Evolutionary conservation across 1,140 invertebrate species (phyloP).

Genomic region (Pemphigus obesinymphae): DNA sequence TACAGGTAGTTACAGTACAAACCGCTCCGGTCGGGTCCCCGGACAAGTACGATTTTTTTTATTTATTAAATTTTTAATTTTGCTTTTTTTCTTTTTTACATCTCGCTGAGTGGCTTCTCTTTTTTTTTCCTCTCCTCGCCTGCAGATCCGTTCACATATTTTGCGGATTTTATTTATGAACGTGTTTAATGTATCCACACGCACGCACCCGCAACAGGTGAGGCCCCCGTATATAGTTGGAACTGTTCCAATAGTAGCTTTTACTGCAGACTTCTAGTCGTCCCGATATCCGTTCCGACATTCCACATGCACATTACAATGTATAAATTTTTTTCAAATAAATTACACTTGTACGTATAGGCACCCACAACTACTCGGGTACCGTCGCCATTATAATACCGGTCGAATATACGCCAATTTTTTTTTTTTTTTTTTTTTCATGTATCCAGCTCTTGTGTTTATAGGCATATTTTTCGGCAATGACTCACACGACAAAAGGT

Average conservation of each 20-base stretch:
- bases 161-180: constrained; percentile 39
- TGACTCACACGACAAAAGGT: constrained; percentile 5
- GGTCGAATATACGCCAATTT: too few relatives aligned
- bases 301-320: background rate
- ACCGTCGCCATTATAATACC: too few relatives aligned
- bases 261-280: constrained; percentile 38
- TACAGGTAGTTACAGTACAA: background rate
- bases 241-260: constrained; percentile 32
- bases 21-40: background rate
- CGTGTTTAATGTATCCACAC: background rate
- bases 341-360: too few relatives aligned
- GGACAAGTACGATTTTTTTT: background rate
- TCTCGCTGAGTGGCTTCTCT: background rate
- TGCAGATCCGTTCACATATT: background rate
- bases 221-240: constrained; percentile 4
- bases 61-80: too few relatives aligned
- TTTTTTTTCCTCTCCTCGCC: background rate
- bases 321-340: too few relatives aligned
- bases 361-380: too few relatives aligned
- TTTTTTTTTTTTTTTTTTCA: background rate
- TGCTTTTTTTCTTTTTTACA: too few relatives aligned
- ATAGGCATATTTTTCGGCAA: background rate
- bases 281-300: constrained; percentile 31
- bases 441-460: too few relatives aligned
- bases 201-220: constrained; percentile 15